phyloP scores from a whole-genome alignment of 2,797 vertebrate genomes.

The Sarcoramphus papa region DNA sequence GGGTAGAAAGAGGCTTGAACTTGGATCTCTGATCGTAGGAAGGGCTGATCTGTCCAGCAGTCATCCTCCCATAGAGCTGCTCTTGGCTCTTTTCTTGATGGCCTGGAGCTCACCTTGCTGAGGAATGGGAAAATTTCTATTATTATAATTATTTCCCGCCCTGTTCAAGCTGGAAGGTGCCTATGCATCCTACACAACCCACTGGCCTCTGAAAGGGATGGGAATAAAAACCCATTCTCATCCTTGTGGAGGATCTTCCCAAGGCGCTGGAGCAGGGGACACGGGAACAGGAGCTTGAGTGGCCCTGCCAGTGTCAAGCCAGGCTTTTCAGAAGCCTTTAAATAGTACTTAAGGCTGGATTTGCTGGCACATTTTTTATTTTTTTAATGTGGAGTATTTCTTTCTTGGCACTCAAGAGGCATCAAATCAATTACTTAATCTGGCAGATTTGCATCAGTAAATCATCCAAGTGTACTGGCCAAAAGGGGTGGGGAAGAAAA shows the following conservation, averaged over 20 bases:
- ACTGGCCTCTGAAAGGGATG: neutral
- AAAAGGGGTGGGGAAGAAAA: neutral
- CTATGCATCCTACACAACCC: neutral
- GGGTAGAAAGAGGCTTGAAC: neutral
- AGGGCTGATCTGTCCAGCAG: neutral
- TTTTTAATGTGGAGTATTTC: neutral
- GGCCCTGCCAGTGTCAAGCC: neutral
- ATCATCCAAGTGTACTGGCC: conserved; percentile 7
- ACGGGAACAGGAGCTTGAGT: neutral
- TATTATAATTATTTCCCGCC: neutral
- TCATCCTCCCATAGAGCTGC: neutral
- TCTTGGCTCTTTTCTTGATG: neutral
- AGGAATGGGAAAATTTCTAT: neutral
- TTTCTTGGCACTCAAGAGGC: neutral
- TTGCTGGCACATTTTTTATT: neutral
- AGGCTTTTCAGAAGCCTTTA: neutral
- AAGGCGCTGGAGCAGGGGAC: neutral
- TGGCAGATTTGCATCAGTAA: neutral
- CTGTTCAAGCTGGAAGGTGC: neutral
- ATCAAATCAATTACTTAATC: conserved; percentile 19
- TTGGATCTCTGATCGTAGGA: neutral
- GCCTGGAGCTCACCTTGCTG: neutral
- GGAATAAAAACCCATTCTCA: neutral
- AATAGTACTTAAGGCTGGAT: neutral
- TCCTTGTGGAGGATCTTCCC: neutral